Evolutionary conservation across 2,888 invertebrate genomes (phyloP).

Genomic region (Automeris io): DNA sequence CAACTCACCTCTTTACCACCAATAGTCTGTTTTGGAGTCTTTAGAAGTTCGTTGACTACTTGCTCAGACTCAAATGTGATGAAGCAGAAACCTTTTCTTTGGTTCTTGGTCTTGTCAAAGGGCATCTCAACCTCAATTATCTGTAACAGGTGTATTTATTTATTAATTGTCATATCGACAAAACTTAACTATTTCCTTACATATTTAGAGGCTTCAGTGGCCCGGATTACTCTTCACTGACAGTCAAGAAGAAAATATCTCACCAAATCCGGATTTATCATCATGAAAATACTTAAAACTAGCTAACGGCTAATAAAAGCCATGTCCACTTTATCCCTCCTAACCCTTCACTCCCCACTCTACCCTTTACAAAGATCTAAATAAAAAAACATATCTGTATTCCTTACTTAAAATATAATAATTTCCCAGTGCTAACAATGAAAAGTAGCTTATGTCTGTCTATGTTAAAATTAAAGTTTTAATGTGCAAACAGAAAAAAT

Average conservation of each 20-base stretch:
- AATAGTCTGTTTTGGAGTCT: conserved; percentile 94
- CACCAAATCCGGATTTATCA: conserved; percentile 71
- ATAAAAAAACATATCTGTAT: no score
- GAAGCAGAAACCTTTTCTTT: conserved; percentile 97
- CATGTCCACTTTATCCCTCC: no score
- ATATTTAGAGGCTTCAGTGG: conserved; percentile 43
- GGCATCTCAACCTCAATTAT: conserved; percentile 98
- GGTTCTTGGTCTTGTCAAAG: conserved; percentile 97
- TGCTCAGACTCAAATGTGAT: conserved; percentile 98
- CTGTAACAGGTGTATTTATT: conserved; percentile 65
- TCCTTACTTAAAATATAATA: no score
- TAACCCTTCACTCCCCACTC: no score
- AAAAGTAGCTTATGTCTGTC: no score
- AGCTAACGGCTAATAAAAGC: no score
- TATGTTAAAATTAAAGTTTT: background rate
- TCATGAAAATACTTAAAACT: conserved; percentile 38
- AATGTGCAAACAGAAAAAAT: background rate
- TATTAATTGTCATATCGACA: background rate
- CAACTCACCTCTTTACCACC: conserved; percentile 90
- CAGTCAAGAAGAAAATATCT: conserved; percentile 54
- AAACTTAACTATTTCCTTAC: background rate
- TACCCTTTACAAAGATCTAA: no score
- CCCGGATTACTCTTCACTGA: conserved; percentile 64
- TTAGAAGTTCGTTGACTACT: conserved; percentile 93
- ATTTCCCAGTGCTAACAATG: no score